Conservation (phyloP, 2,113 vertebrate genomes). For the Okapia johnstoni region DNA sequence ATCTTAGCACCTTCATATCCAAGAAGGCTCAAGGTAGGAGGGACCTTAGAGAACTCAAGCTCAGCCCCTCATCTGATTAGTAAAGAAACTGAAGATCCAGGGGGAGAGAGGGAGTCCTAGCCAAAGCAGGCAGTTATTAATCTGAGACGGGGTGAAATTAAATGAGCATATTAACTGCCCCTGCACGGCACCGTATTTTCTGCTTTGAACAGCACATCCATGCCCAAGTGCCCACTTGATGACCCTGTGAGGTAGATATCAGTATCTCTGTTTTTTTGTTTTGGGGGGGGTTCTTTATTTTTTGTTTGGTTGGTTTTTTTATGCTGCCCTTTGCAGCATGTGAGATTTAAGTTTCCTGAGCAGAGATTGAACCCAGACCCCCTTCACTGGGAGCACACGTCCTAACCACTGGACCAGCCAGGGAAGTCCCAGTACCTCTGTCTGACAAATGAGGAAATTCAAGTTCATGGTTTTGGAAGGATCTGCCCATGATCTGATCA, state of each 20-base stretch:
- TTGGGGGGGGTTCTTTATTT: background rate
- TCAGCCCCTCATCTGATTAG: background rate
- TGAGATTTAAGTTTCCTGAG: background rate
- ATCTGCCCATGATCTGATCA: fast-evolving
- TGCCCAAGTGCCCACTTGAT: fast-evolving
- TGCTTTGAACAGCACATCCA: background rate
- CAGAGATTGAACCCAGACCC: background rate
- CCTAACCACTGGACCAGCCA: background rate
- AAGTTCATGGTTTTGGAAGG: fast-evolving
- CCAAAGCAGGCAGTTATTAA: background rate
- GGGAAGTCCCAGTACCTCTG: background rate
- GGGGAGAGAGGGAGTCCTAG: background rate
- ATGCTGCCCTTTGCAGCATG: background rate
- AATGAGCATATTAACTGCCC: background rate
- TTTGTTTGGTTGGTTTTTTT: background rate
- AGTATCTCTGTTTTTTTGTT: background rate
- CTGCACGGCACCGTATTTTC: fast-evolving
- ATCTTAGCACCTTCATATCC: background rate
- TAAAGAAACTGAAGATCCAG: background rate
- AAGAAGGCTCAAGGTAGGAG: background rate
- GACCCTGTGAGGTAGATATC: background rate
- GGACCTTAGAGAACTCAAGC: background rate
- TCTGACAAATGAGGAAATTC: background rate
- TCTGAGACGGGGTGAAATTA: no score
- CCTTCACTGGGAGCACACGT: background rate